Evolutionary conservation across 2,797 vertebrate genomes (phyloP).

Genomic region (Anabas testudineus): DNA sequence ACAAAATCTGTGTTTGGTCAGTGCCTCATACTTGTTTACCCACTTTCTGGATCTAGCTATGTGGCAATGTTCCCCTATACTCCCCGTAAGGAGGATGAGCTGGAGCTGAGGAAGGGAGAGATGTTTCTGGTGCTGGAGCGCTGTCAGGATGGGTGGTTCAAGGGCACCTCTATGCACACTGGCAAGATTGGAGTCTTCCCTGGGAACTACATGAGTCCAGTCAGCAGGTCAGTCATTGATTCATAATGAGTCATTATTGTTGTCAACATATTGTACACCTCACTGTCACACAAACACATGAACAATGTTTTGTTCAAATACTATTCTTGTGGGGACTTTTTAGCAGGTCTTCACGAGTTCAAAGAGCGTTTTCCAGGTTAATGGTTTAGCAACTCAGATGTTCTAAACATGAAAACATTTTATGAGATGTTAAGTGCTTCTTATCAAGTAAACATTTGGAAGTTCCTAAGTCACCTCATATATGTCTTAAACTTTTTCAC

Average conservation of each 20-base stretch:
- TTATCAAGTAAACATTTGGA: not conserved
- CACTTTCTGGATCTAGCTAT: slow-evolving; percentile 82
- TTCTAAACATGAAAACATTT: not conserved
- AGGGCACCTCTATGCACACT: slow-evolving; percentile 98
- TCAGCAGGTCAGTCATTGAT: slow-evolving; percentile 88
- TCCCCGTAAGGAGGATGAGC: slow-evolving; percentile 97
- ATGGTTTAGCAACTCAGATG: too few relatives aligned
- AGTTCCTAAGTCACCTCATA: not conserved
- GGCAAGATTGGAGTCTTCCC: slow-evolving; percentile 98
- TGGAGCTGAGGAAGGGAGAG: slow-evolving; percentile 97
- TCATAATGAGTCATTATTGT: not conserved
- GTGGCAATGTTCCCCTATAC: slow-evolving; percentile 96
- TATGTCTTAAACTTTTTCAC: not conserved
- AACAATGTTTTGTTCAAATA: not conserved
- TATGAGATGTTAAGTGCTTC: not conserved
- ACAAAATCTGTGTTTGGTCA: slow-evolving; percentile 13
- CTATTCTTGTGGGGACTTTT: too few relatives aligned
- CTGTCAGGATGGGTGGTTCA: slow-evolving; percentile 99
- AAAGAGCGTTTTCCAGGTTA: too few relatives aligned
- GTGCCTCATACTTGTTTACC: slow-evolving; percentile 17
- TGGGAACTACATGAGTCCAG: slow-evolving; percentile 98
- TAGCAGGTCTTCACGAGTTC: too few relatives aligned
- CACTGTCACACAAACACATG: not conserved
- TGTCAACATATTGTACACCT: slow-evolving; percentile 19
- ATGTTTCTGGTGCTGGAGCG: slow-evolving; percentile 98